Evolutionary conservation across 1,140 invertebrate genomes (phyloP).

Genomic region (Lethrus apterus): DNA sequence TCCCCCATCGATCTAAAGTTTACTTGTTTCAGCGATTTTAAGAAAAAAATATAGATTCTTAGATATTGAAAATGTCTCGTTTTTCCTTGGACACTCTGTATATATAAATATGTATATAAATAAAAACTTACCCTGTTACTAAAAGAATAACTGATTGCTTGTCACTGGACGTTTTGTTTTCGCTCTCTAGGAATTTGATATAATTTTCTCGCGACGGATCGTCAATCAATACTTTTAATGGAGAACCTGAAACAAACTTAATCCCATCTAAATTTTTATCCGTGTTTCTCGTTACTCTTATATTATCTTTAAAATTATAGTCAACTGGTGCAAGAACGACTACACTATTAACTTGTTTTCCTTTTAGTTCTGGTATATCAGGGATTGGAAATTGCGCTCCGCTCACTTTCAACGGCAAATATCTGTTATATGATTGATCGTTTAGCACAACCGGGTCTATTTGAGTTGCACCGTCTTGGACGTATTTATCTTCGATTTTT

Average conservation of each 20-base stretch:
- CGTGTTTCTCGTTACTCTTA: conserved; percentile 42
- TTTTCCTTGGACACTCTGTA: too few relatives aligned
- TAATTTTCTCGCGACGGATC: conserved; percentile 69
- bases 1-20: background rate
- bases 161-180: conserved; percentile 61
- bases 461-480: conserved; percentile 63
- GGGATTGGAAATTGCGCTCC: conserved; percentile 77
- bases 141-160: conserved; percentile 71
- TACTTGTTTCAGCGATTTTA: too few relatives aligned
- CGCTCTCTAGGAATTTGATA: conserved; percentile 68
- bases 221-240: conserved; percentile 65
- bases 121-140: conserved; percentile 62
- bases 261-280: conserved; percentile 48
- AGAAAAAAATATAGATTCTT: too few relatives aligned
- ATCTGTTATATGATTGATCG: conserved; percentile 67
- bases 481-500: conserved; percentile 61
- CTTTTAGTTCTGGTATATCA: conserved; percentile 61
- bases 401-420: conserved; percentile 73
- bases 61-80: too few relatives aligned
- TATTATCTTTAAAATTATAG: conserved; percentile 48
- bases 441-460: conserved; percentile 66
- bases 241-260: conserved; percentile 58
- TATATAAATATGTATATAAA: background rate
- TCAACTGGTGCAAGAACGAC: conserved; percentile 74
- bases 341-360: conserved; percentile 68